phyloP scores from a whole-genome alignment of 2,113 vertebrate genomes.

The Phaethornis superciliosus region DNA sequence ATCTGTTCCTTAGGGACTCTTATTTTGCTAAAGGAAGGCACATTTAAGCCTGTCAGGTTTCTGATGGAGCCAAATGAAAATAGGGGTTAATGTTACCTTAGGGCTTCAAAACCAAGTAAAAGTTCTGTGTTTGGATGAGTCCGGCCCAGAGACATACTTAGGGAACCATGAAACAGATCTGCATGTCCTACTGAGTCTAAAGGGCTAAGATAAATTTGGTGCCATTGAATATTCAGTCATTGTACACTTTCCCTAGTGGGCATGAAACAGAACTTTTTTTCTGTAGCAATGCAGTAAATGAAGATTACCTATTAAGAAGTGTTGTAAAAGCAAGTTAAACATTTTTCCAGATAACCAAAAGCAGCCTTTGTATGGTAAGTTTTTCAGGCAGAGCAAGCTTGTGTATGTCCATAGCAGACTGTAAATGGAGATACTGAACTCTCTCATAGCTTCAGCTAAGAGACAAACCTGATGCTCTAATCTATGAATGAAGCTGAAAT shows the following conservation, averaged over 20 bases:
- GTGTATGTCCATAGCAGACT: background rate
- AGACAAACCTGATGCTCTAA: background rate
- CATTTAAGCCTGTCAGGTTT: background rate
- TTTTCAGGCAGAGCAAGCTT: background rate
- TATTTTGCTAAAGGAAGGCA: background rate
- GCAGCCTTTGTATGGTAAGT: background rate
- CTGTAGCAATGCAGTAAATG: background rate
- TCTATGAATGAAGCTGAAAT: background rate
- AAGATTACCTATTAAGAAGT: background rate
- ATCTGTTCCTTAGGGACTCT: background rate
- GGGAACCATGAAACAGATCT: background rate
- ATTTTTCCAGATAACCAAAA: background rate
- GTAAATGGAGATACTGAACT: background rate
- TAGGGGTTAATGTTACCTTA: background rate
- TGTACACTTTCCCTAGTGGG: background rate
- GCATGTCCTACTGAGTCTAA: background rate
- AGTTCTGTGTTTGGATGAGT: background rate
- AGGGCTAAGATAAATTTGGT: background rate
- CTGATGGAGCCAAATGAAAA: background rate
- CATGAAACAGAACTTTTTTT: background rate
- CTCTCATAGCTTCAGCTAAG: background rate
- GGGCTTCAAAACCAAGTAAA: background rate
- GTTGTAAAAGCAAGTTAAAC: background rate
- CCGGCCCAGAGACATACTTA: background rate
- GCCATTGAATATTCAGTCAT: background rate